phyloP scores from a whole-genome alignment of 2,888 invertebrate genomes.

The Chironomus riparius region DNA sequence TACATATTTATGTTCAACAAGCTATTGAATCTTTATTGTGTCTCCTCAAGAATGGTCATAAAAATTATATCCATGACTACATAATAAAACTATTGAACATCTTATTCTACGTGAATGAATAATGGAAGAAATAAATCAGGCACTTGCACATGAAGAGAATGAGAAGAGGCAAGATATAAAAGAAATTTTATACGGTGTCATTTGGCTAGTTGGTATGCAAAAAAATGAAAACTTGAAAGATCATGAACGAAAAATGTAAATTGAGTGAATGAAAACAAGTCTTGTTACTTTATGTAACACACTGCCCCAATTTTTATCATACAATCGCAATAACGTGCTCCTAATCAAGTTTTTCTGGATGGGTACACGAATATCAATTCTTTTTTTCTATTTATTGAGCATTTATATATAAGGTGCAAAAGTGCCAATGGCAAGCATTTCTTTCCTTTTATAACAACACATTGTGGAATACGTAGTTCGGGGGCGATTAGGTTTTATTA shows the following conservation, averaged over 20 bases:
- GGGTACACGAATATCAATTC: neutral
- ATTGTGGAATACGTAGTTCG: too few species aligned
- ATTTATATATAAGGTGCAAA: too few species aligned
- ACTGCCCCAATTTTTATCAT: constrained; percentile 22
- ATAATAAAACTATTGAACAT: neutral
- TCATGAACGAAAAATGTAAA: neutral
- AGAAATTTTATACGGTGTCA: neutral
- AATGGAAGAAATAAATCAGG: neutral
- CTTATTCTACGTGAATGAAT: neutral
- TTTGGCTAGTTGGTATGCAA: neutral
- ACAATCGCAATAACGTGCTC: neutral
- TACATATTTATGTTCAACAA: too few species aligned
- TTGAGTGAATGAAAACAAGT: constrained; percentile 8
- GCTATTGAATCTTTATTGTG: too few species aligned
- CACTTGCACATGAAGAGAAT: neutral
- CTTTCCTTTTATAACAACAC: too few species aligned
- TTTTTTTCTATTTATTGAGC: neutral
- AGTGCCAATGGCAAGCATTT: too few species aligned
- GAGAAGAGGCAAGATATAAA: neutral
- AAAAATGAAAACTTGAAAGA: neutral
- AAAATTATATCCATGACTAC: neutral
- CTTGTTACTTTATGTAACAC: constrained; percentile 23
- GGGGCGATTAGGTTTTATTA: too few species aligned
- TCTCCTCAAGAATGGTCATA: neutral
- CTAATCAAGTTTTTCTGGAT: constrained; percentile 23